Evolutionary conservation across 53 echinoderm and acorn worm genomes (phyloP).

Genomic region (Holothuria scabra): DNA sequence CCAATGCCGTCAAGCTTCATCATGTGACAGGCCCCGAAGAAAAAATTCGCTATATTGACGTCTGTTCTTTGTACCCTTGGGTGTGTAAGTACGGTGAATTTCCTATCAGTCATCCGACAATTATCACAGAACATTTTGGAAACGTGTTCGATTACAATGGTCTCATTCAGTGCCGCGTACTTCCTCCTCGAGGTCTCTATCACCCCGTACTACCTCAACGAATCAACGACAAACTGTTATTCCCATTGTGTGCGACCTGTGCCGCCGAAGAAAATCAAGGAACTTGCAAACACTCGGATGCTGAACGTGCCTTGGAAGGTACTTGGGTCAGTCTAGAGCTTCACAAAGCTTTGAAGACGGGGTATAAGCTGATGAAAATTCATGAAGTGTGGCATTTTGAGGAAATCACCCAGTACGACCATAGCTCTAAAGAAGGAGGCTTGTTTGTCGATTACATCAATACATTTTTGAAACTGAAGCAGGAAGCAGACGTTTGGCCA

Average conservation of each 20-base stretch:
- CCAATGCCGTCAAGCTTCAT: too few relatives aligned
- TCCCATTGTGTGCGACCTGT: slow-evolving; percentile 71
- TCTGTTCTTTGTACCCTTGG: too few relatives aligned
- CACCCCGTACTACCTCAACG: slow-evolving; percentile 70
- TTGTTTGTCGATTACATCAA: slow-evolving; percentile 68
- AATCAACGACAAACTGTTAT: slow-evolving; percentile 57
- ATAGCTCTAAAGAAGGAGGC: slow-evolving; percentile 47
- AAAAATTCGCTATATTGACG: slow-evolving; percentile 8
- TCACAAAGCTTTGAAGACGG: too few relatives aligned
- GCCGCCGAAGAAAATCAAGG: too few relatives aligned
- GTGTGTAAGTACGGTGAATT: too few relatives aligned
- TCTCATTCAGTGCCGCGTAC: too few relatives aligned
- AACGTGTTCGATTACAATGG: slow-evolving; percentile 61
- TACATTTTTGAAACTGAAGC: too few relatives aligned
- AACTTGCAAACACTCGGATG: slow-evolving; percentile 14
- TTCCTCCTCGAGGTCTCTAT: slow-evolving; percentile 56
- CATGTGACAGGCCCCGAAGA: slow-evolving; percentile 37
- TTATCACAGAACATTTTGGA: slow-evolving; percentile 56
- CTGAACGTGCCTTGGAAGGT: too few relatives aligned
- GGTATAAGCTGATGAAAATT: slow-evolving; percentile 66
- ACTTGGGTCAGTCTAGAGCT: too few relatives aligned
- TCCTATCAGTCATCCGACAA: too few relatives aligned
- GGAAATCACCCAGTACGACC: slow-evolving; percentile 50
- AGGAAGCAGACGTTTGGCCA: too few relatives aligned
- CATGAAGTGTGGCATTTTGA: slow-evolving; percentile 59